Evolutionary conservation across 2,797 vertebrate genomes (phyloP), one percentile per base, ranked within the genome.

Genomic region (Steatocranus sp.): DNA sequence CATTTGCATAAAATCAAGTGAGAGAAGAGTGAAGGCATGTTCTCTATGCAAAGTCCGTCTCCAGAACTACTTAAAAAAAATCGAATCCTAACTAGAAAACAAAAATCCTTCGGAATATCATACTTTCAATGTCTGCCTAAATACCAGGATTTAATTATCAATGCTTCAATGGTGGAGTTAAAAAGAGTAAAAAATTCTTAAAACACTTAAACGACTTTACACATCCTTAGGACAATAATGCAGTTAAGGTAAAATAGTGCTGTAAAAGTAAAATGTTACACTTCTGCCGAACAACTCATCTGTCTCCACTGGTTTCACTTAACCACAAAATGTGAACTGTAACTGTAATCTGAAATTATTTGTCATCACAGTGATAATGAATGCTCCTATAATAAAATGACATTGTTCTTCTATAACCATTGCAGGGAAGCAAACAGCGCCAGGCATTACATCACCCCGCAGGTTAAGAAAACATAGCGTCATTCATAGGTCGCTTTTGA

Each of bases 361-460:
- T 43, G 20, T 68, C 36, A 43, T 6, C 8, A 25, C 63, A 27
- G 15, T 70, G 14, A 46, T 8, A 46, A 11, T 18, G 23, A 11
- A 70, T 70, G 38, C 66, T 46, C 23, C 66, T 46, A 11, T 43
- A 17, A 27, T 8, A 74, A 14, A 79, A 76, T 58, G 1, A 34
- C n/a, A 75, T 76, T 70, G 25, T 75, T 68, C 32, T n/a, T 73
- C 14, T n/a, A 49, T 56, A 48, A 12, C 27, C n/a, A 54, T 10
- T 48, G 2, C 11, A 48, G 36, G 73, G 30, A 83, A 87, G 43
- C 12, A 75, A 75, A 77, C 32, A 25, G 14, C 46, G 23, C 27
- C 61, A 53, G 14, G 6, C 27, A 36, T 83, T 85, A 46, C 85
- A 79, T 91, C 84, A 91, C 54, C 70, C 12, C 10, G 2, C 11